Conservation (phyloP, 2,797 vertebrate species). For the Spinibarbus caldwelli region DNA sequence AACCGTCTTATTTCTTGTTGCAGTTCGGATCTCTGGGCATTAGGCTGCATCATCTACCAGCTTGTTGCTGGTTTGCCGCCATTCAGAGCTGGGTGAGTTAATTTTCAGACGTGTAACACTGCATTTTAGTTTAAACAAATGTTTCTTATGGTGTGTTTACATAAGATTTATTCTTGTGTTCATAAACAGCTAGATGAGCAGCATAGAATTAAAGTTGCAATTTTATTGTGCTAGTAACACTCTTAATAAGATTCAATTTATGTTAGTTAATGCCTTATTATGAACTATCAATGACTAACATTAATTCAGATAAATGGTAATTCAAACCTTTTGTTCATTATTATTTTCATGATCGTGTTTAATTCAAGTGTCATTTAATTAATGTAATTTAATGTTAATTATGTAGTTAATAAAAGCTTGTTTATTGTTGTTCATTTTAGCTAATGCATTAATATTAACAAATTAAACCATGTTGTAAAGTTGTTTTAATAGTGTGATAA, state of each 20-base stretch:
- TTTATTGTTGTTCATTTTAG: not conserved
- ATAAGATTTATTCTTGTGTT: not conserved
- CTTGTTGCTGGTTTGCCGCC: constrained; percentile 98
- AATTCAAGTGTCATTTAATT: not conserved
- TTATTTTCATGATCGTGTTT: not conserved
- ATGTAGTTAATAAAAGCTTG: not conserved
- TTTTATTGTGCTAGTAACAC: not conserved
- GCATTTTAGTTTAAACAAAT: not conserved
- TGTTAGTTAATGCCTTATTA: too few species aligned
- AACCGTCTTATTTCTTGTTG: constrained; percentile 45
- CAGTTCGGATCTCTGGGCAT: constrained; percentile 98
- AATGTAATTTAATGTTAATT: not conserved
- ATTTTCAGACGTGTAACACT: not conserved
- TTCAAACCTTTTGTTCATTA: not conserved
- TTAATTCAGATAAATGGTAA: too few species aligned
- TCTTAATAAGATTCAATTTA: too few species aligned
- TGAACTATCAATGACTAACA: not conserved
- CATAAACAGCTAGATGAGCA: not conserved
- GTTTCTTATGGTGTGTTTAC: not conserved
- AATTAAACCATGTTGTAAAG: not conserved
- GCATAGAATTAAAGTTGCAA: not conserved
- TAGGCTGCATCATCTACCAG: constrained; percentile 99
- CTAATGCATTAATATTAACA: not conserved
- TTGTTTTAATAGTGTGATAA: not conserved
- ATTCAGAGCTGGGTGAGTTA: constrained; percentile 95